Percentiles rank a stretch among this genome's conserved stretches.
Evolutionary conservation across 2,888 invertebrate genomes (phyloP).

Genomic region (Leptura quadrifasciata): DNA sequence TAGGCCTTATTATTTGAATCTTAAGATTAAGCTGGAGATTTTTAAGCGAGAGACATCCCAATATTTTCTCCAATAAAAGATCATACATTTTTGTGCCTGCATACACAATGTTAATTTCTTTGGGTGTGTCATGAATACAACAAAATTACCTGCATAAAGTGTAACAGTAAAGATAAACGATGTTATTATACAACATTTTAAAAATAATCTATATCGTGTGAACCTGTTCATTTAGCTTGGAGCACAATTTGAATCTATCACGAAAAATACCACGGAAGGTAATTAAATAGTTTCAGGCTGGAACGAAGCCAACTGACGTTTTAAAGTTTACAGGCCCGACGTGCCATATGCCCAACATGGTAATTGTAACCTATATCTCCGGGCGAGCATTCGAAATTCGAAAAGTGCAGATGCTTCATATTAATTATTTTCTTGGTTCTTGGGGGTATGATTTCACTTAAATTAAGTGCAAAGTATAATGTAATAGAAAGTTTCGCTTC

Average conservation of each 20-base stretch:
- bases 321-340: constrained; percentile 23
- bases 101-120: too few species aligned
- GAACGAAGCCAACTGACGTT: constrained; percentile 25
- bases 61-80: too few species aligned
- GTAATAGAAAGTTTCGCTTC: background rate
- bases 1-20: too few species aligned
- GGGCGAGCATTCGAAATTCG: constrained; percentile 34
- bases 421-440: constrained; percentile 36
- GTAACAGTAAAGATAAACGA: background rate
- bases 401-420: constrained; percentile 44
- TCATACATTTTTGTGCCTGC: too few species aligned
- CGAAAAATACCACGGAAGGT: constrained; percentile 28
- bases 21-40: too few species aligned
- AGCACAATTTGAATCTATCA: constrained; percentile 14
- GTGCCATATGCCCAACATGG: constrained; percentile 44
- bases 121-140: background rate
- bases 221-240: background rate
- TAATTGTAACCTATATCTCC: constrained; percentile 46
- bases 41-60: too few species aligned
- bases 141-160: background rate
- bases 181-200: background rate
- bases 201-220: background rate
- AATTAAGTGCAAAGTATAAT: constrained; percentile 10
- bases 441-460: constrained; percentile 24
- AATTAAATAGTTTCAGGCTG: constrained; percentile 25